Evolutionary conservation across 2,888 invertebrate species (phyloP).

Genomic region (Agonopterix subpropinquella): DNA sequence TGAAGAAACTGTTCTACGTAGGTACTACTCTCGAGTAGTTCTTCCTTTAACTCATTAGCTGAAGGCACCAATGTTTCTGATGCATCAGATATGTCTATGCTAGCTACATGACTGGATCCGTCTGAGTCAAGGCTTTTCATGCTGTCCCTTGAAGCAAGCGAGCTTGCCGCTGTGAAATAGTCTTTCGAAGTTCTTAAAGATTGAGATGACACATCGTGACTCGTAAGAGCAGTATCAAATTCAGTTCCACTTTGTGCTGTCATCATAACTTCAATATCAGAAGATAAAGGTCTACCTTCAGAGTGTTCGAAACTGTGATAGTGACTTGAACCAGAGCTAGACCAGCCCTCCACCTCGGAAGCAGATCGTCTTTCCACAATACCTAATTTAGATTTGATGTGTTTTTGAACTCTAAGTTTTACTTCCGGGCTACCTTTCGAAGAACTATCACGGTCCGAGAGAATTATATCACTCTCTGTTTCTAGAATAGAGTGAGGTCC

Average conservation of each 20-base stretch:
- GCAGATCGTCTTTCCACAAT: slow-evolving; percentile 82
- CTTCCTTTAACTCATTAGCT: slow-evolving; percentile 86
- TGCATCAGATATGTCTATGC: slow-evolving; percentile 92
- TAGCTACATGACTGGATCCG: slow-evolving; percentile 91
- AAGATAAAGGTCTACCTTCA: slow-evolving; percentile 88
- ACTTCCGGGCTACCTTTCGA: slow-evolving; percentile 65
- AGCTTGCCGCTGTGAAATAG: slow-evolving; percentile 90
- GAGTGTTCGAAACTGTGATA: slow-evolving; percentile 92
- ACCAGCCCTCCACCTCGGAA: slow-evolving; percentile 86
- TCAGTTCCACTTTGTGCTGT: slow-evolving; percentile 87
- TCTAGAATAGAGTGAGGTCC: slow-evolving; percentile 71
- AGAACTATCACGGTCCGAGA: slow-evolving; percentile 64
- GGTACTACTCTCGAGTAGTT: slow-evolving; percentile 79
- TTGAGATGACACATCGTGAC: slow-evolving; percentile 83
- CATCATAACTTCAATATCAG: slow-evolving; percentile 88
- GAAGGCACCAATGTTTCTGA: slow-evolving; percentile 96
- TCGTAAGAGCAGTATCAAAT: slow-evolving; percentile 90
- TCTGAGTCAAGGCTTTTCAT: slow-evolving; percentile 93
- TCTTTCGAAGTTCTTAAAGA: slow-evolving; percentile 87
- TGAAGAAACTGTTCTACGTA: slow-evolving; percentile 72
- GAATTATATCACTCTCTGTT: slow-evolving; percentile 62
- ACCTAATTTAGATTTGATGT: slow-evolving; percentile 63
- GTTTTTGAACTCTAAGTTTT: slow-evolving; percentile 59
- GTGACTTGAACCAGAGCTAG: slow-evolving; percentile 92
- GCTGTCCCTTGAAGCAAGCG: slow-evolving; percentile 91